Conservation (phyloP, 2,113 vertebrate species). For the Leptodactylus fuscus region DNA sequence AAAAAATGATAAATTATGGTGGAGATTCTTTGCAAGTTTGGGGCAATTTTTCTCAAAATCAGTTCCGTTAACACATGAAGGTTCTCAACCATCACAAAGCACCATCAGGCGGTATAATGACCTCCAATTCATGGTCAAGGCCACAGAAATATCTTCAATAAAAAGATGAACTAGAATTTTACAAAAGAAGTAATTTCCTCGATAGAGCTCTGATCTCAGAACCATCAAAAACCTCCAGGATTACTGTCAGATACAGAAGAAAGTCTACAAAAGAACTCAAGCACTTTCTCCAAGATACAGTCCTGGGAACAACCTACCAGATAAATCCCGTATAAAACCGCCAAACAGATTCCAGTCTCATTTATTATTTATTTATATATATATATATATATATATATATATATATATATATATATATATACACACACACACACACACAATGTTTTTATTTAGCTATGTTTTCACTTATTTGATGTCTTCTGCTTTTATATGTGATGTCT, state of each 20-base stretch:
- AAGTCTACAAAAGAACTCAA: too few relatives aligned
- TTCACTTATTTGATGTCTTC: too few relatives aligned
- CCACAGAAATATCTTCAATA: background rate
- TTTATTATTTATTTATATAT: too few relatives aligned
- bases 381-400: too few relatives aligned
- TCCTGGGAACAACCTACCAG: too few relatives aligned
- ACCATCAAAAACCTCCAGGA: background rate
- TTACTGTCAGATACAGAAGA: background rate
- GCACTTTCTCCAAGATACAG: background rate
- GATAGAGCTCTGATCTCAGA: background rate
- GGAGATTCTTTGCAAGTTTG: background rate
- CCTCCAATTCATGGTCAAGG: background rate
- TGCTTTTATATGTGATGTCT: too few relatives aligned
- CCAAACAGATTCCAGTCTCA: too few relatives aligned
- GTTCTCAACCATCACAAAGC: background rate
- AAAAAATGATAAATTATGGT: background rate
- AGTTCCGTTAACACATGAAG: background rate
- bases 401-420: too few relatives aligned
- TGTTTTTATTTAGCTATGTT: too few relatives aligned
- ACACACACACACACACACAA: too few relatives aligned
- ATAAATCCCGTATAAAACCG: too few relatives aligned
- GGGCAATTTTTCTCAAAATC: background rate
- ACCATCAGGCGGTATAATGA: background rate
- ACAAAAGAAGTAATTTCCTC: background rate
- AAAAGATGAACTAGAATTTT: background rate